Conservation (phyloP, 2,797 vertebrate genomes). For the Pelodytes ibericus region DNA sequence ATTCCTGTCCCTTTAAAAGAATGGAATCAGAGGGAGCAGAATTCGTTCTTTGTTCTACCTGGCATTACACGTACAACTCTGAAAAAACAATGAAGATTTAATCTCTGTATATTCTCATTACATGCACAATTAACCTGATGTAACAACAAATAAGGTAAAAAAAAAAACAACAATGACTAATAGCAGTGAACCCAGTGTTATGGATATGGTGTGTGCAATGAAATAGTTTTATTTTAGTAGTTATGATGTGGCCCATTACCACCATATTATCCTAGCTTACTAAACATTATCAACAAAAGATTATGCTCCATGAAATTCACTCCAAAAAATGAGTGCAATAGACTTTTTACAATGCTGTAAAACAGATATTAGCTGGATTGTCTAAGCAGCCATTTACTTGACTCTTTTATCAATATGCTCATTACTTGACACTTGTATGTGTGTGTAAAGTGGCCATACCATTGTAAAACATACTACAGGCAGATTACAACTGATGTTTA, state of each 20-base stretch:
- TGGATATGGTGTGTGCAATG: neutral
- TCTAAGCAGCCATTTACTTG: constrained; percentile 64
- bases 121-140: neutral
- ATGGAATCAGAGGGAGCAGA: too few species aligned
- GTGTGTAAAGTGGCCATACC: constrained; percentile 71
- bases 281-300: constrained; percentile 72
- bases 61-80: too few species aligned
- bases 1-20: too few species aligned
- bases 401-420: constrained; percentile 76
- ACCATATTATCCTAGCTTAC: constrained; percentile 64
- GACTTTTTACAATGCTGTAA: constrained; percentile 78
- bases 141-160: neutral
- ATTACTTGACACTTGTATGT: constrained; percentile 75
- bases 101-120: neutral
- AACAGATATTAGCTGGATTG: constrained; percentile 66
- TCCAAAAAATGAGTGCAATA: constrained; percentile 70
- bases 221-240: constrained; percentile 49
- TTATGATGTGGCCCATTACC: constrained; percentile 60
- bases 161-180: neutral
- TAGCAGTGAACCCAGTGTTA: neutral
- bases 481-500: constrained; percentile 73
- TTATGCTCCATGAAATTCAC: constrained; percentile 70
- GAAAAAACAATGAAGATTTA: neutral
- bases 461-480: constrained; percentile 69
- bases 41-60: too few species aligned